Evolutionary conservation across 2,797 vertebrate genomes (phyloP).

Genomic region (Acanthornis magna): DNA sequence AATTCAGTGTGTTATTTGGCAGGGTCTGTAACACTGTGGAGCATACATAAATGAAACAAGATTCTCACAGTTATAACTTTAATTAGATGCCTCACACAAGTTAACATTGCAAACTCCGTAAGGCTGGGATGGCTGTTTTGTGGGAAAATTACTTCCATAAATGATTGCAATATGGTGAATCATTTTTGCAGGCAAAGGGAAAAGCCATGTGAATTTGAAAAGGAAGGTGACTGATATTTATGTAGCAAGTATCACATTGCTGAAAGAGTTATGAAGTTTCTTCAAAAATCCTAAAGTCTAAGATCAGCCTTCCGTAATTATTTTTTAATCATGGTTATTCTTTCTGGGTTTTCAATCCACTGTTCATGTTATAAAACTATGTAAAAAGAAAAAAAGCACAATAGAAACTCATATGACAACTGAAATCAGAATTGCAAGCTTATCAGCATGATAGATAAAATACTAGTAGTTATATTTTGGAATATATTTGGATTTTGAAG

Average conservation of each 20-base stretch:
- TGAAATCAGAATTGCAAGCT: not conserved
- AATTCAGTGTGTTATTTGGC: not conserved
- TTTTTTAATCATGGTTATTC: not conserved
- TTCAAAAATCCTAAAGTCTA: not conserved
- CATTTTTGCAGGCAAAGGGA: not conserved
- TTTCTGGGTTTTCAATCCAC: not conserved
- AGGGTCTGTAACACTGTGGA: not conserved
- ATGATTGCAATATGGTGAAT: not conserved
- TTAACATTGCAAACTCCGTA: not conserved
- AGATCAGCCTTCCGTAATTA: not conserved
- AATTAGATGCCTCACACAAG: not conserved
- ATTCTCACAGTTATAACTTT: not conserved
- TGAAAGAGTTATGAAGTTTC: not conserved
- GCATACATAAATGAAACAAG: not conserved
- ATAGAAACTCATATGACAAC: not conserved
- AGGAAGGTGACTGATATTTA: not conserved
- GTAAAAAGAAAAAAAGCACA: not conserved
- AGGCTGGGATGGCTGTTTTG: not conserved
- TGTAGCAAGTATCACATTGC: not conserved
- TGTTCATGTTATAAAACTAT: not conserved
- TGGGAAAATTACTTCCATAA: not conserved
- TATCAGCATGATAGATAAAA: not conserved
- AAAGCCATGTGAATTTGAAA: not conserved
- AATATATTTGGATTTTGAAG: not conserved
- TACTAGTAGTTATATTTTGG: not conserved